Conservation (phyloP, 2,888 invertebrate genomes). For the Pterobdella sp. region DNA sequence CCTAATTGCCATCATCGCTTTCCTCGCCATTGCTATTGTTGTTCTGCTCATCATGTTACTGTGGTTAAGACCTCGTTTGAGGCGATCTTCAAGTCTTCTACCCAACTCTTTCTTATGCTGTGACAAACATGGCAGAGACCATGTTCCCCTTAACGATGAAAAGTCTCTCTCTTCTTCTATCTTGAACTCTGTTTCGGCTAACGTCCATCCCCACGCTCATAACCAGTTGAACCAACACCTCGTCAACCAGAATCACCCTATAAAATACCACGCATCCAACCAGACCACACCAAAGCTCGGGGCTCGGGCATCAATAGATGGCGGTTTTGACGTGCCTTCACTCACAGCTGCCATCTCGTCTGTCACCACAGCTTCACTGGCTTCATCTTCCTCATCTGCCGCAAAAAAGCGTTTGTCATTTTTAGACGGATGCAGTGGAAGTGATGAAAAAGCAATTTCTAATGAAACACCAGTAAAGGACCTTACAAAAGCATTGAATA, state of each 20-base stretch:
- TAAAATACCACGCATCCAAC: slow-evolving; percentile 4
- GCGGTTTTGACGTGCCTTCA: slow-evolving; percentile 9
- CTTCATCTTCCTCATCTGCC: slow-evolving; percentile 22
- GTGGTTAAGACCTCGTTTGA: slow-evolving; percentile 15
- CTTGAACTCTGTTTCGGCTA: slow-evolving; percentile 4
- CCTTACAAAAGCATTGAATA: not conserved
- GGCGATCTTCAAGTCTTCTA: not conserved
- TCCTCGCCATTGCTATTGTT: slow-evolving; percentile 21
- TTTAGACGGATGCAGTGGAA: slow-evolving; percentile 23
- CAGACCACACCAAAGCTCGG: slow-evolving; percentile 9
- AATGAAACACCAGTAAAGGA: not conserved
- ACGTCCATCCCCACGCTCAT: not conserved
- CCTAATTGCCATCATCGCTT: slow-evolving; percentile 14
- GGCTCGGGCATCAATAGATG: slow-evolving; percentile 5
- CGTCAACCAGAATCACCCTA: not conserved
- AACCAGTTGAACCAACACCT: not conserved
- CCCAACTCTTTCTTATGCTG: not conserved
- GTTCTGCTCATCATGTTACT: slow-evolving; percentile 12
- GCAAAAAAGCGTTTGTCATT: slow-evolving; percentile 20
- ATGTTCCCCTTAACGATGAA: slow-evolving; percentile 16
- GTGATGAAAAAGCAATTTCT: slow-evolving; percentile 2
- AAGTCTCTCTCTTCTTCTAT: slow-evolving; percentile 14
- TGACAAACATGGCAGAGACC: not conserved
- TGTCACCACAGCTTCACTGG: slow-evolving; percentile 23
- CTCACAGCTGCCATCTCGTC: slow-evolving; percentile 24